phyloP scores from a whole-genome alignment of 2,113 vertebrate genomes.

The Galeopterus variegatus region DNA sequence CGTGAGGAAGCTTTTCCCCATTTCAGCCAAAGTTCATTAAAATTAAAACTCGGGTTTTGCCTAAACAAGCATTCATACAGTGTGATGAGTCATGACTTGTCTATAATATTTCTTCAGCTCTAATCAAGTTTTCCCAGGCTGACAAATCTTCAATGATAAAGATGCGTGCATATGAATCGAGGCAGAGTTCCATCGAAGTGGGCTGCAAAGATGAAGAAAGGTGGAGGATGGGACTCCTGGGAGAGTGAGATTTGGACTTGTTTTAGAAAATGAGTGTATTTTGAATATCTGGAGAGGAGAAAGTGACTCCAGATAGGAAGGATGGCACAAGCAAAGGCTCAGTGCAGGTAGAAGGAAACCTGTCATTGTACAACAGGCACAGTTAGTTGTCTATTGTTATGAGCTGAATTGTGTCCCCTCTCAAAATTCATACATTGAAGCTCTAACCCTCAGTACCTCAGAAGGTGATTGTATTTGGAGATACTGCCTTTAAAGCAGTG shows the following conservation, averaged over 20 bases:
- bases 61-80: neutral
- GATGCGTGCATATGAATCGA: neutral
- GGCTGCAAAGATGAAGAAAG: neutral
- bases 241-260: neutral
- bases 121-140: neutral
- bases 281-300: neutral
- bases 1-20: neutral
- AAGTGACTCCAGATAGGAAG: neutral
- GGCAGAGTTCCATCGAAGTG: neutral
- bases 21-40: constrained; percentile 29
- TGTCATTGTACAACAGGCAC: neutral
- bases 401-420: neutral
- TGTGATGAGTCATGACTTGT: neutral
- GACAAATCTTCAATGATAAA: neutral
- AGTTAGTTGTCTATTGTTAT: neutral
- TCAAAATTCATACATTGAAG: neutral
- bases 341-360: neutral
- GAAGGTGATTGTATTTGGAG: neutral
- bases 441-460: neutral
- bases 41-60: neutral
- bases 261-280: neutral
- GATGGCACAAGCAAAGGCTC: neutral
- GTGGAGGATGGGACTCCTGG: neutral
- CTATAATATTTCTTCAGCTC: neutral
- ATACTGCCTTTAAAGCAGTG: neutral